Base-by-base conservation (phyloP, 2,113 vertebrate genomes). In the Zosterops pallidus region DNA sequence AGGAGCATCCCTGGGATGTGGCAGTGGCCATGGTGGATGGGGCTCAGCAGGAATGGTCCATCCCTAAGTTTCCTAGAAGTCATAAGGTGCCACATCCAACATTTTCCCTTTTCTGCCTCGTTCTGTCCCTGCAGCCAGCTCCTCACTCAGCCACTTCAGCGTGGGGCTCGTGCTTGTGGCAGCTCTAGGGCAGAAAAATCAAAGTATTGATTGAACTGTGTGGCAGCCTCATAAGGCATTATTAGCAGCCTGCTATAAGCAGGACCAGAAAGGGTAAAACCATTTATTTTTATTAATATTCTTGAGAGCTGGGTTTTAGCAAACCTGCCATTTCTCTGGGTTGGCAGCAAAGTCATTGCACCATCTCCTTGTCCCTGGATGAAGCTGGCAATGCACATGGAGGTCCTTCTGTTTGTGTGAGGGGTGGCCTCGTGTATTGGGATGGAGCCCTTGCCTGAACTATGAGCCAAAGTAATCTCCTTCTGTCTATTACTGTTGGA, bases 101-200 rank as follows among this genome's bases (percentile, higher is more conserved):
- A 26, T 68, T 62, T 57, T 56, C 59, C 29, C 65, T 59, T 85
- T 29, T 9, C 22, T 0, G 0, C 15, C 44, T 78, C 31, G 0
- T 2, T 5, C 71, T 12, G 33, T 62, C 46, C 25, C 75, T 25
- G 24, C 1, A 3, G 11, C 47, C 42, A 70, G 31, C n/a, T 65
- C 64, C 57, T 83, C 46, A 25, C 70, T 92, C 64, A 31, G 75
- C 35, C 2, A 3, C 68, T 88, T 80, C 71, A 80, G 13, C 0
- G 0, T 35, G 9, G 47, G 8, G 49, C 31, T 88, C 24, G 7
- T 53, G 84, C 82, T 52, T 88, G 75, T 78, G 94, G 84, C 95
- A 96, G 81, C 82, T 86, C 68, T 89, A 89, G 77, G 97, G 95
- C 88, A 97, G 91, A 75, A 97, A 97, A 97, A 97, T 98, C 93